Evolutionary conservation across 23 tunicate species (phyloP), one percentile per base, ranked within the genome.

Genomic region (Halocynthia aurantium): DNA sequence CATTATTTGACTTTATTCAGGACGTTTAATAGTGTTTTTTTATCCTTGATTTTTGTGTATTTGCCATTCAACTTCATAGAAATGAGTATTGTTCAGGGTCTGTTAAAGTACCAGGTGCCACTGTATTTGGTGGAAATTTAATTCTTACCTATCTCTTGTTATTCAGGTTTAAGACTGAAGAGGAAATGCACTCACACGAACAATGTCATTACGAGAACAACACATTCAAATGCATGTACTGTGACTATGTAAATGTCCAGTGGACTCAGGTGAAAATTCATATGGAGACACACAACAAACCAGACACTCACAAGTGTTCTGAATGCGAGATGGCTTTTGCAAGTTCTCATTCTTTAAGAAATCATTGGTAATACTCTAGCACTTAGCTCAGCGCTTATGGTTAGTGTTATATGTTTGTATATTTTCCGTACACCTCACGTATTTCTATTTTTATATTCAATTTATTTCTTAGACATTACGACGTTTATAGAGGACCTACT

Each of bases 221-320:
- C 22, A 31, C 44, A 31, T 76, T 76, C 52, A 76, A 76, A 21
- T 76, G 80, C 61, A 18, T 66, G 17, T 51, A 64, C 73, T 78
- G 82, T 50, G 82, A 78, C 53, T 78, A 44, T 19, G 67, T 61
- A 8, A 78, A 66, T 60, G 19, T 9, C 58, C 50, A 52, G 0
- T 78, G 82, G 82, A 60, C 52, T 19, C 50, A 21, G 13, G 49
- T 78, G 1, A 78, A 78, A 51, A 63, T 64, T 7, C 82, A 78
- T 40, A 31, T 78, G 73, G 60, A 78, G 82, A 78, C 73, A 8
- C 82, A 78, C 73, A 78, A 78, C 58, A 54, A 78, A 10, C 73
- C 73, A 9, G 50, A 51, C 11, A 52, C 75, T 19, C 58, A 78
- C 73, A 63, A 66, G 18, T 78, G 82, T 19, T 60, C 52, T 20